phyloP scores from a whole-genome alignment of 2,888 invertebrate species.

The Stenodera caucasica region DNA sequence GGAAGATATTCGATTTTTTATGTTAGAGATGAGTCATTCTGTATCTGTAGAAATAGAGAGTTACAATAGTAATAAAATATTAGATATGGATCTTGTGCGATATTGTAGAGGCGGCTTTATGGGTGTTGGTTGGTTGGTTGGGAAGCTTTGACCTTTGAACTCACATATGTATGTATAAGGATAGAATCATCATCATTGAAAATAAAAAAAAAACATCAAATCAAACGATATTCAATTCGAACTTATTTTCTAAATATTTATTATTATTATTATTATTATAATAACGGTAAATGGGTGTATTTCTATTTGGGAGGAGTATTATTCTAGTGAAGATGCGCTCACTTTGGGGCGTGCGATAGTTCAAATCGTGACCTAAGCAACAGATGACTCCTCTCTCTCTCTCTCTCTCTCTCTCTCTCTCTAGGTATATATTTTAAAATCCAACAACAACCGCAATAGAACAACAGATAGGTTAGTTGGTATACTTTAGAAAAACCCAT shows the following conservation, averaged over 20 bases:
- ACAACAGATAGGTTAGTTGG: too few relatives aligned
- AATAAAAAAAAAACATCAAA: not conserved
- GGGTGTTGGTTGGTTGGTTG: not conserved
- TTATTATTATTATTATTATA: not conserved
- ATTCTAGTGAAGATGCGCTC: conserved; percentile 43
- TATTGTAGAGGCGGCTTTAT: not conserved
- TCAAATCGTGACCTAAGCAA: conserved; percentile 59
- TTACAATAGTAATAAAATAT: too few relatives aligned
- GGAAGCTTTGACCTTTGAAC: conserved; percentile 4
- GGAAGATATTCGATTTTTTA: too few relatives aligned
- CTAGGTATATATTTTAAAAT: not conserved
- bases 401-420: not conserved
- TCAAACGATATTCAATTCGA: not conserved
- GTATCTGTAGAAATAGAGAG: too few relatives aligned
- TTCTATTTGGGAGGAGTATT: not conserved
- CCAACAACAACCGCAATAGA: too few relatives aligned
- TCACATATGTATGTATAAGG: not conserved
- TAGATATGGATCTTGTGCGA: not conserved
- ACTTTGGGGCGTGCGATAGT: conserved; percentile 61
- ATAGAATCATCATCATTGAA: not conserved
- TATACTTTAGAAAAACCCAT: too few relatives aligned
- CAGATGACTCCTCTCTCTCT: conserved; percentile 22
- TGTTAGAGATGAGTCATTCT: too few relatives aligned
- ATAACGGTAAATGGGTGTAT: not conserved
- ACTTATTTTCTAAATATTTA: not conserved